A percentile compares a stretch with the other conserved stretches of the same genome.
These are phyloP conservation scores for Amphipoea lucens DNA, from an alignment of 2,888 invertebrate species.

Conservation along the genomic window DNA sequence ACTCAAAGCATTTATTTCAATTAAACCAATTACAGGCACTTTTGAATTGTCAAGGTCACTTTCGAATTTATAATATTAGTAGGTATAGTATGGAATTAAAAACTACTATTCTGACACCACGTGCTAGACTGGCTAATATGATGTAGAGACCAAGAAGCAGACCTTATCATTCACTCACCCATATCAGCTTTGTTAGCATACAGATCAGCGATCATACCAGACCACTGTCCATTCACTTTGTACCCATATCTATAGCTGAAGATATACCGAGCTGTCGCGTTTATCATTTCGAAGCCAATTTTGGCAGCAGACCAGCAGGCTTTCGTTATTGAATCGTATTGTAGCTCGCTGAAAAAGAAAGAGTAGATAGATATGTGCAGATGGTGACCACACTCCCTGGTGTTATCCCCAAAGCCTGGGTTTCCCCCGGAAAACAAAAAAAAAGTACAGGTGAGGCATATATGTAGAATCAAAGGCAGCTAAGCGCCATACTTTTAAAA, in stretches of 20 bases:
- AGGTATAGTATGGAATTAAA: not conserved
- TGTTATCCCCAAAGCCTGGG: too few species aligned
- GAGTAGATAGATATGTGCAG: not conserved
- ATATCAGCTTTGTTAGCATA: constrained; percentile 76
- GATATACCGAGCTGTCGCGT: constrained; percentile 77
- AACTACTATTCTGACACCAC: not conserved
- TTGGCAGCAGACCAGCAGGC: constrained; percentile 76
- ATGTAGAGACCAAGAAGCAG: too few species aligned
- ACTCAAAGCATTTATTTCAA: too few species aligned
- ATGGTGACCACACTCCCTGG: not conserved
- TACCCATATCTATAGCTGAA: constrained; percentile 80
- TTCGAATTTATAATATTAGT: too few species aligned
- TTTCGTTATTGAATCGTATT: constrained; percentile 77
- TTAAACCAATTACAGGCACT: too few species aligned
- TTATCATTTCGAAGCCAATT: constrained; percentile 79
- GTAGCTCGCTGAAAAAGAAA: constrained; percentile 71
- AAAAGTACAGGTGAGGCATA: too few species aligned
- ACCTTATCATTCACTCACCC: constrained; percentile 67
- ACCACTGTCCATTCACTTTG: constrained; percentile 78
- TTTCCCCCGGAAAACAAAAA: too few species aligned
- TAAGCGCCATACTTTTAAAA: too few species aligned
- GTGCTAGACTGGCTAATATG: not conserved
- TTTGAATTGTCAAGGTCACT: too few species aligned
- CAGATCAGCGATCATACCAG: constrained; percentile 80
- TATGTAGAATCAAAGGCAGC: too few species aligned